Base-by-base conservation (phyloP, 2,888 invertebrate genomes). In the Euspilapteryx auroguttella region DNA sequence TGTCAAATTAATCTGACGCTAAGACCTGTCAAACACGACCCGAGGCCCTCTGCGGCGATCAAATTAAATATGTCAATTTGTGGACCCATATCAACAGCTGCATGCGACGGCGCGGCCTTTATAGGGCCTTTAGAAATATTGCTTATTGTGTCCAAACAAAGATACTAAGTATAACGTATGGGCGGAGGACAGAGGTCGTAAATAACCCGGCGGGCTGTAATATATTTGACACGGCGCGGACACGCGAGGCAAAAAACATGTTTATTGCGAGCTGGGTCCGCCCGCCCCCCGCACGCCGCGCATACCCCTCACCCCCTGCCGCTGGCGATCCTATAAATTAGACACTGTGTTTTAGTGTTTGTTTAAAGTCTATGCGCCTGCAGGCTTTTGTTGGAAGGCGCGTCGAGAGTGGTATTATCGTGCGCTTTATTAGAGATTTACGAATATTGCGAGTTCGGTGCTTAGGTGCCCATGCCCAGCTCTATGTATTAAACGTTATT, bases 131-230 rank as follows among this genome's bases (percentile, higher is more conserved):
- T 71, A 68, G 69, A 75, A 75, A 75, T 75, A 75, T 75, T 65
- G 69, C 73, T 73, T 71, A 75, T 75, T 73, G 75, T 75, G 75
- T 75, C 73, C 73, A 75, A 75, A 75, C 75, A 75, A 71, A 75
- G 75, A 73, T 75, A 73, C 71, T 69, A 71, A 75, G 73, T 71
- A 73, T 75, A 73, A 75, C 69, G 75, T 73, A 75, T 73, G 75
- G 73, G 73, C 71, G 73, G 71, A 65, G 62, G 75, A 63, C 68
- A 53, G 63, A 53, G 66, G 54, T 61, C 69, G 66, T 75, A 75
- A 75, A 75, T 73, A 69, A 75, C 75, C 48, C 71, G 59, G 56
- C 69, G 71, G 68, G 71, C 58, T 52, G 71, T 73, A 75, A 75
- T 73, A 75, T 73, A 75, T 75, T 73, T 73, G 75, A 73, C 75